Conservation (phyloP, 2,888 invertebrate species). For the Allolobophora icterica region DNA sequence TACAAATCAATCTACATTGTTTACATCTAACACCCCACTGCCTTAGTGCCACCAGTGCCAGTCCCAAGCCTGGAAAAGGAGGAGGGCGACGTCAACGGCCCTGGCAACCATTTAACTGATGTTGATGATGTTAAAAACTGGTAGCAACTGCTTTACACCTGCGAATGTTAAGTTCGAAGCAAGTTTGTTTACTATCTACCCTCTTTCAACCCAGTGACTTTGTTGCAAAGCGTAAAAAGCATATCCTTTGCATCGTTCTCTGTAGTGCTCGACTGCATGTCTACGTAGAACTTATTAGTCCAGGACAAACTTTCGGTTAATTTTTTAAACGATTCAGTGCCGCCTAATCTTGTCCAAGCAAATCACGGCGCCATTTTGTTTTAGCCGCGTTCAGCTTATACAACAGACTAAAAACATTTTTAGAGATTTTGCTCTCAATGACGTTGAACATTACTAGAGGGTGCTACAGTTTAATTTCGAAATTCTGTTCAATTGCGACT, state of each 20-base stretch:
- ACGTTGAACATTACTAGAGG: too few relatives aligned
- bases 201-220: slow-evolving; percentile 45
- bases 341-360: slow-evolving; percentile 20
- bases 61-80: slow-evolving; percentile 29
- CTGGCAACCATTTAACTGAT: too few relatives aligned
- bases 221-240: slow-evolving; percentile 41
- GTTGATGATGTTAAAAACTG: not conserved
- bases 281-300: not conserved
- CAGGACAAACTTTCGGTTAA: not conserved
- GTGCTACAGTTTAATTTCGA: too few relatives aligned
- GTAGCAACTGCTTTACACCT: not conserved
- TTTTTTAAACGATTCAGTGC: not conserved
- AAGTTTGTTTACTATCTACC: slow-evolving; percentile 38
- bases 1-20: not conserved
- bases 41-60: too few relatives aligned
- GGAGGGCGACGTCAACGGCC: slow-evolving; percentile 15
- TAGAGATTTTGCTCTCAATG: not conserved
- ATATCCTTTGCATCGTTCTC: slow-evolving; percentile 29
- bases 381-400: slow-evolving; percentile 25
- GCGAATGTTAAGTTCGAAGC: not conserved
- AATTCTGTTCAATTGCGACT: too few relatives aligned
- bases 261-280: not conserved
- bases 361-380: slow-evolving; percentile 26
- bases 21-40: not conserved
- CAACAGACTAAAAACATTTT: not conserved